These are phyloP conservation scores for Bombus pyrosoma DNA, from an alignment of 1,140 invertebrate species.

Conservation along the genomic window DNA sequence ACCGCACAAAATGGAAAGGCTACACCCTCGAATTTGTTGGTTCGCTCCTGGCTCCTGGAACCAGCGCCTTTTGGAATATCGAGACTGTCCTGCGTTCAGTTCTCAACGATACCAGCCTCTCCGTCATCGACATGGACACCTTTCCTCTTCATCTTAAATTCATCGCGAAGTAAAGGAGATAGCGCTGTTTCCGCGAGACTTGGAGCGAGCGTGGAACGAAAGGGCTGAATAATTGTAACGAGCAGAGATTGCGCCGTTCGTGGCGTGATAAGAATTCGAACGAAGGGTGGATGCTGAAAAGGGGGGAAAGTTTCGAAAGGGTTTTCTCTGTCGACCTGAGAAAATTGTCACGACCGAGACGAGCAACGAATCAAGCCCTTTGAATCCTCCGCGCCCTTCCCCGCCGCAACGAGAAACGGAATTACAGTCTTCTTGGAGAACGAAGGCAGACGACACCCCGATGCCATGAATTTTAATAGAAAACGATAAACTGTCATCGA, in stretches of 20 bases:
- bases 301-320: conserved; percentile 31
- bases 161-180: no score
- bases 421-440: neutral
- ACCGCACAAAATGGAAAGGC: conserved; percentile 55
- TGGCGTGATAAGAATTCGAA: conserved; percentile 69
- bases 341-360: conserved; percentile 41
- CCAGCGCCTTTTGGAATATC: no score
- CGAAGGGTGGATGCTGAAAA: conserved; percentile 32
- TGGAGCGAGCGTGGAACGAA: conserved; percentile 45
- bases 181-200: conserved; percentile 7
- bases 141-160: no score
- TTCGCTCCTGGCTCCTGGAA: neutral
- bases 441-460: neutral
- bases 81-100: no score
- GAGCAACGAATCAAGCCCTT: conserved; percentile 41
- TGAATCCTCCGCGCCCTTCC: neutral
- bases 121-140: no score
- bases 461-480: conserved; percentile 13
- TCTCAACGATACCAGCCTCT: no score
- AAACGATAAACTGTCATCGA: conserved; percentile 9
- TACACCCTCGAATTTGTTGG: conserved; percentile 36
- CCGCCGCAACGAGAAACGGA: neutral
- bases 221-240: conserved; percentile 77
- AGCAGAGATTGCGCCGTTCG: conserved; percentile 63
- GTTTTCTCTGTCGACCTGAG: conserved; percentile 31